These are phyloP conservation scores for Empidonax alnorum DNA, from an alignment of 2,113 vertebrate species.

Conservation along the genomic window DNA sequence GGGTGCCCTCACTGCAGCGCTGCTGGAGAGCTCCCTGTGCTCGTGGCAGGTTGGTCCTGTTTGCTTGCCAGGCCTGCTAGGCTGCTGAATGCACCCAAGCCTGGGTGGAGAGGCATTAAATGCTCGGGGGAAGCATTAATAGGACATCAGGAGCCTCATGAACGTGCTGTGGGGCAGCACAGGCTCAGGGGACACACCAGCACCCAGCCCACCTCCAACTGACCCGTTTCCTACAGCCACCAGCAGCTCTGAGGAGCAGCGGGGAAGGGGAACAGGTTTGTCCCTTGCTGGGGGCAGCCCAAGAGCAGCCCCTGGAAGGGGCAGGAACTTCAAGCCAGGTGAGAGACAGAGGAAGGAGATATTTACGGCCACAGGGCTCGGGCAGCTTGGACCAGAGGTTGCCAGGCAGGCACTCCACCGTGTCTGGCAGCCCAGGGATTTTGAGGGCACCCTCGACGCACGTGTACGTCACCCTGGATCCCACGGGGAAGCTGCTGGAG, in stretches of 20 bases:
- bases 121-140: accelerated
- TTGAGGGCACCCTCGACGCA: neutral
- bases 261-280: neutral
- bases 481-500: neutral
- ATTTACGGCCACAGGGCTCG: conserved; percentile 58
- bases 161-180: neutral
- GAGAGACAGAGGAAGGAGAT: neutral
- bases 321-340: accelerated
- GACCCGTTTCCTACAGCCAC: accelerated
- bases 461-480: neutral
- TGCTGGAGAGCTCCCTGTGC: accelerated
- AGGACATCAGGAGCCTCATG: accelerated
- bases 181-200: accelerated
- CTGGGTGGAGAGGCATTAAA: accelerated
- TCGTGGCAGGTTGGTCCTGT: accelerated
- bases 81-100: accelerated
- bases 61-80: accelerated
- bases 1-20: accelerated
- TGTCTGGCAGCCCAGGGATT: neutral
- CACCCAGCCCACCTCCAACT: accelerated
- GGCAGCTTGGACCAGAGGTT: neutral
- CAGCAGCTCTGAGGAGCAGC: neutral
- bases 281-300: accelerated
- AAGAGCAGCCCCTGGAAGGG: neutral
- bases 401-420: neutral